Evolutionary conservation across 2,797 vertebrate genomes (phyloP).

Genomic region (Sciurus carolinensis): DNA sequence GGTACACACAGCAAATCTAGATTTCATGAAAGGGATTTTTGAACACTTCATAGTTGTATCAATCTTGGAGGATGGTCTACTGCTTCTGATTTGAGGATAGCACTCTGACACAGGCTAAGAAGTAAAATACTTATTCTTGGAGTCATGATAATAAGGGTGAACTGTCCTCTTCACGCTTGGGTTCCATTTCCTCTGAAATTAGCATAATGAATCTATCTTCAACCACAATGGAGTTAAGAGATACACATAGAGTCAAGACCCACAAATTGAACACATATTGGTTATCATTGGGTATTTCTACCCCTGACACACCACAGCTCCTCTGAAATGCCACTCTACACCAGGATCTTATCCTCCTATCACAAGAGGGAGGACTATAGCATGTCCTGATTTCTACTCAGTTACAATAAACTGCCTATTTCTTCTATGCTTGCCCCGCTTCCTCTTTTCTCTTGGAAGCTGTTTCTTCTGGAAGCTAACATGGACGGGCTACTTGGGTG

Average conservation of each 20-base stretch:
- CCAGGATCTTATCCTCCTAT: fast-evolving
- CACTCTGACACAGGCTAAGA: background rate
- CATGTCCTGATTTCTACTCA: background rate
- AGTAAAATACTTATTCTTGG: background rate
- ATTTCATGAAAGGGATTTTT: background rate
- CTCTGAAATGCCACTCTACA: no score
- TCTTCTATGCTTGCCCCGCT: background rate
- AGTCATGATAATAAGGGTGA: background rate
- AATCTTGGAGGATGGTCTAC: background rate
- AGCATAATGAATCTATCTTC: background rate
- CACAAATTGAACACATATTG: background rate
- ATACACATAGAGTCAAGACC: background rate
- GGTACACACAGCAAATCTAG: background rate
- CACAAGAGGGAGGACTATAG: background rate
- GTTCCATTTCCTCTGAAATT: background rate
- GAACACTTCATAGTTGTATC: background rate
- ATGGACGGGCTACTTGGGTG: background rate
- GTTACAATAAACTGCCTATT: background rate
- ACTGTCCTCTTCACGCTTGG: background rate
- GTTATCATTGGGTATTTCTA: background rate
- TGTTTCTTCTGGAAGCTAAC: slow-evolving; percentile 34
- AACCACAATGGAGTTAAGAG: background rate
- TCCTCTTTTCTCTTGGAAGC: background rate
- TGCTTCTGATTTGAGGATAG: background rate
- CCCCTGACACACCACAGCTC: background rate